Evolutionary conservation across 2,113 vertebrate species (phyloP), one percentile per base, ranked within the genome.

Genomic region (Chaenogobius annularis): DNA sequence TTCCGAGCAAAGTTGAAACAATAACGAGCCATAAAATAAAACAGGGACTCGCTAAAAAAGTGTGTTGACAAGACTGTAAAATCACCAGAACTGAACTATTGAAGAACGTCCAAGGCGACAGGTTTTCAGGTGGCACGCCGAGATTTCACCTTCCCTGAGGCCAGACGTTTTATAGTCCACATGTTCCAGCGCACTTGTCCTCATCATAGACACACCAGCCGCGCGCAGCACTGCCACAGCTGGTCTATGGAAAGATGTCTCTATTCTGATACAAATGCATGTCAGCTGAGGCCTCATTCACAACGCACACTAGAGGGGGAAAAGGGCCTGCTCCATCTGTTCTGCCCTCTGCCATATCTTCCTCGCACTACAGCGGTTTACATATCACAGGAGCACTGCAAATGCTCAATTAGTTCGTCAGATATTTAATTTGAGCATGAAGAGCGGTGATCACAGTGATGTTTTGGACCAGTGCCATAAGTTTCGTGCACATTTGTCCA

Each of bases 61-160:
- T 73, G 86, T 88, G 90, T 85, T 69, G 89, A 93, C 85, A 85
- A 74, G 44, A 44, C 71, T 48, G 72, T 86, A 85, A 86, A 90
- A 86, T 22, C 37, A 66, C 68, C 20, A 61, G 75, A 84, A 89
- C 76, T 67, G 64, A 85, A 85, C 64, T 69, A 61, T 65, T 79
- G 61, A 83, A 72, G 37, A 23, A 58, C 77, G 83, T 68, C 5
- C 31, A 68, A 78, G 82, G 74, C 47, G 63, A 81, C 68, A 74
- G 52, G 61, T 73, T 86, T 86, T 88, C 78, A 90, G 78, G 88
- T 82, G 83, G 82, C 52, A 78, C 80, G 70, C 76, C 20, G 66
- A 52, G 59, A 77, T 68, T 37, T 82, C 73, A 74, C 81, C 79
- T 77, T 86, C 82, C 86, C 86, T 79, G 10, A 75, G 82, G 85